Evolutionary conservation across 2,888 invertebrate species (phyloP).

Genomic region (Mythimna pallens): DNA sequence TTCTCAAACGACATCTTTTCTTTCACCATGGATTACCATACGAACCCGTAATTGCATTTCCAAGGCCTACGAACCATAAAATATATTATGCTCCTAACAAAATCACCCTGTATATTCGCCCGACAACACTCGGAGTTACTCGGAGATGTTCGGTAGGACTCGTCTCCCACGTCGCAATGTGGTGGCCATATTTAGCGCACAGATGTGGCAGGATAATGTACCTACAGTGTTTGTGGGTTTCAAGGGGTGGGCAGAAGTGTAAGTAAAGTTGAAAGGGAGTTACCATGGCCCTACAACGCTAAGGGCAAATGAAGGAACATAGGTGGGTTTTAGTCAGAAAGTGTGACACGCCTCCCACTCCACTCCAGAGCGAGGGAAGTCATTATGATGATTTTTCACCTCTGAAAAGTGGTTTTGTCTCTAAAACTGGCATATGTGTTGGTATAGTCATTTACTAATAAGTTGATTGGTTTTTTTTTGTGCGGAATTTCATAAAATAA

Average conservation of each 20-base stretch:
- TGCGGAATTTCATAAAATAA: too few species aligned
- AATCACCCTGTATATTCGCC: constrained; percentile 62
- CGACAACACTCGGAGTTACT: constrained; percentile 24
- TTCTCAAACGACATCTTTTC: background rate
- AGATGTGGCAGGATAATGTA: constrained; percentile 67
- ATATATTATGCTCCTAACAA: constrained; percentile 2
- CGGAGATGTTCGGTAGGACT: constrained; percentile 34
- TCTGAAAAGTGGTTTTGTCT: too few species aligned
- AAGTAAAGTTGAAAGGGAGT: background rate
- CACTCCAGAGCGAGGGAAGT: too few species aligned
- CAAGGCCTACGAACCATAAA: constrained; percentile 2
- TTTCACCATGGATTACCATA: background rate
- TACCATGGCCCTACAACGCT: too few species aligned
- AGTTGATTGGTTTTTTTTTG: too few species aligned
- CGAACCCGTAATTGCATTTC: constrained; percentile 10
- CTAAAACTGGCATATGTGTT: too few species aligned
- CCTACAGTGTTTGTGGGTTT: constrained; percentile 34
- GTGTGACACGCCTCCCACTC: too few species aligned
- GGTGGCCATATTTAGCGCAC: constrained; percentile 76
- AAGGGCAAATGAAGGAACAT: too few species aligned
- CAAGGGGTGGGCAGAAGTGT: constrained; percentile 9
- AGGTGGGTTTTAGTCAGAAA: too few species aligned
- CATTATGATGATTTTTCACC: too few species aligned
- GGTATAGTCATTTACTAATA: too few species aligned
- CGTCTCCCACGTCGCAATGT: constrained; percentile 81